Evolutionary conservation across 2,888 invertebrate species (phyloP), one percentile per base, ranked within the genome.

Genomic region (Auanema freiburgensis): DNA sequence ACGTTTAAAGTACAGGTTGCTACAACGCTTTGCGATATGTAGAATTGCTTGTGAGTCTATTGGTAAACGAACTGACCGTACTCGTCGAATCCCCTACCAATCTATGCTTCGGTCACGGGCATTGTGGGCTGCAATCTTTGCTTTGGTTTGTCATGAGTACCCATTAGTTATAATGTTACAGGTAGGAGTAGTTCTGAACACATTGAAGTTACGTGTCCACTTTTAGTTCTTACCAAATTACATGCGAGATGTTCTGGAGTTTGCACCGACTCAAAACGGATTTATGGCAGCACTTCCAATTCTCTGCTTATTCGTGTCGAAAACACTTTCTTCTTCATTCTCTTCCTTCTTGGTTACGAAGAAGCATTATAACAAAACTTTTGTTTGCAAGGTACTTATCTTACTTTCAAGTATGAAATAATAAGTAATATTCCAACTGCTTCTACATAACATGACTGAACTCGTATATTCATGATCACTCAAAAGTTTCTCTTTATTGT

Each of bases 11-110:
- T n/a, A n/a, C n/a, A n/a, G n/a, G n/a, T n/a, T n/a, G n/a, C n/a
- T n/a, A n/a, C n/a, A n/a, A n/a, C n/a, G n/a, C n/a, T n/a, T n/a
- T n/a, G n/a, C n/a, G n/a, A n/a, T 1, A 42, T 69, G 49, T 50
- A 79, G 80, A 63, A 81, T 81, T 6, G 81, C 80, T 8, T 79
- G 79, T 53, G 81, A 81, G 58, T 76, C 77, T 33, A 79, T 81
- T 49, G 81, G 81, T 1, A 81, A 81, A 54, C 62, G 81, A 54
- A 78, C 77, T 0, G 74, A 74, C 58, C 69, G 79, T 23, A 67
- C 75, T 1, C 63, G 79, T 40, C 59, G 74, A 53, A 71, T 81
- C 5, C 81, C 81, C 33, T 81, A 80, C 63, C 65, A 66, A 8
- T 63, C 78, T n/a, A 73, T 81, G 66, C 46, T 79, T 21, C 57